phyloP scores from a whole-genome alignment of 2,888 invertebrate species.

The Stenurella melanura region DNA sequence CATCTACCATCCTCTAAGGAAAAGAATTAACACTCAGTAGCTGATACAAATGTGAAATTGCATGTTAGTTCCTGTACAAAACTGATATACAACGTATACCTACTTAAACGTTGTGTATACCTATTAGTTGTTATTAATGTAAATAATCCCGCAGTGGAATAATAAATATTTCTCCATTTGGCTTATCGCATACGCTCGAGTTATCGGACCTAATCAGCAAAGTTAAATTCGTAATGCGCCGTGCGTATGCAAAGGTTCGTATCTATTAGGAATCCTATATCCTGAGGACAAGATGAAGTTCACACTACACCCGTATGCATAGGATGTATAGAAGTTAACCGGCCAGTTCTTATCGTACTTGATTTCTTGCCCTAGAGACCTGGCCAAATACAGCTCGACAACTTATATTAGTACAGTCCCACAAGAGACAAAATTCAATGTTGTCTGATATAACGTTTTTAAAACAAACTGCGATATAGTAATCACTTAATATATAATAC shows the following conservation, averaged over 20 bases:
- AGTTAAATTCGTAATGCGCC: conserved; percentile 2
- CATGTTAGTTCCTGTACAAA: no score
- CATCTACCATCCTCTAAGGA: no score
- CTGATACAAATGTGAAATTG: no score
- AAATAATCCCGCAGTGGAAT: neutral
- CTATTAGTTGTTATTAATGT: no score
- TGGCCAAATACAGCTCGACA: conserved; percentile 28
- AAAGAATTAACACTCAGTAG: no score
- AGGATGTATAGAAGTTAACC: conserved; percentile 12
- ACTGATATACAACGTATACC: no score
- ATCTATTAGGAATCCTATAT: conserved; percentile 23
- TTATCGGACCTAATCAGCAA: neutral
- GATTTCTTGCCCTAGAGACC: conserved; percentile 26
- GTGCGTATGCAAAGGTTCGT: conserved; percentile 10
- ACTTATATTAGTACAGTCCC: conserved; percentile 21
- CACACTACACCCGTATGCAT: conserved; percentile 9
- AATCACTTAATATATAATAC: neutral
- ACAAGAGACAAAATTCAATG: conserved; percentile 16
- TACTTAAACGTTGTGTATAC: no score
- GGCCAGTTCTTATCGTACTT: conserved; percentile 26
- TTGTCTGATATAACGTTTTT: conserved; percentile 4
- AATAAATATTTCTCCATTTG: conserved; percentile 14
- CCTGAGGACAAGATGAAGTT: conserved; percentile 22
- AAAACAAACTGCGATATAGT: neutral
- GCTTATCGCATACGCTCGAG: neutral